These are phyloP conservation scores for Micropoecilia bifurca DNA, from an alignment of 2,797 vertebrate genomes.

Conservation along the genomic window DNA sequence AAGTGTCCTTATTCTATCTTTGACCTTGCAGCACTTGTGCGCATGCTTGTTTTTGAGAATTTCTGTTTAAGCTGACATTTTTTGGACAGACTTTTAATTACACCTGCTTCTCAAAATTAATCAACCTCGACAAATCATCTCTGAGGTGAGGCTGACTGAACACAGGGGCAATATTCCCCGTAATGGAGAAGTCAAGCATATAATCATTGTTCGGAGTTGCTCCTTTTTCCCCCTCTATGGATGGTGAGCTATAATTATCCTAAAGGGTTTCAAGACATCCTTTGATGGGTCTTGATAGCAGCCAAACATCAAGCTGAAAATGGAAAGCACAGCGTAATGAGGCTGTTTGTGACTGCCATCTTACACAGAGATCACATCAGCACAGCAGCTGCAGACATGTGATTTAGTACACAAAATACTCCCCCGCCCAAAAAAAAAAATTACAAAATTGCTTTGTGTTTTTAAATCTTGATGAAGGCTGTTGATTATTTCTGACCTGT, in stretches of 20 bases:
- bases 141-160: constrained; percentile 27
- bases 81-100: constrained; percentile 40
- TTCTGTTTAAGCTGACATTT: constrained; percentile 18
- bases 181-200: constrained; percentile 28
- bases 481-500: constrained; percentile 34
- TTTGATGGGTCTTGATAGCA: constrained; percentile 30
- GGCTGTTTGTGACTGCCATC: neutral
- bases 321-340: neutral
- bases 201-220: constrained; percentile 30
- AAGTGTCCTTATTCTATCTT: constrained; percentile 20
- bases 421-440: neutral
- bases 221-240: constrained; percentile 19
- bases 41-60: constrained; percentile 2
- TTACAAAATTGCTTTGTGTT: neutral
- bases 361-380: neutral
- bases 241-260: constrained; percentile 29
- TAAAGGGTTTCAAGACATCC: constrained; percentile 29
- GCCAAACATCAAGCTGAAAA: constrained; percentile 9
- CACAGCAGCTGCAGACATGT: neutral
- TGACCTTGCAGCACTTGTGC: constrained; percentile 4
- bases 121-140: constrained; percentile 35
- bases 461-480: constrained; percentile 18
- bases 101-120: constrained; percentile 34
- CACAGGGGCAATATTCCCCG: constrained; percentile 5
- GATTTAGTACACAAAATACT: neutral